A percentile compares a stretch with the other conserved stretches of the same genome.
phyloP scores from a whole-genome alignment of 2,797 vertebrate species.

The Spea hammondii region DNA sequence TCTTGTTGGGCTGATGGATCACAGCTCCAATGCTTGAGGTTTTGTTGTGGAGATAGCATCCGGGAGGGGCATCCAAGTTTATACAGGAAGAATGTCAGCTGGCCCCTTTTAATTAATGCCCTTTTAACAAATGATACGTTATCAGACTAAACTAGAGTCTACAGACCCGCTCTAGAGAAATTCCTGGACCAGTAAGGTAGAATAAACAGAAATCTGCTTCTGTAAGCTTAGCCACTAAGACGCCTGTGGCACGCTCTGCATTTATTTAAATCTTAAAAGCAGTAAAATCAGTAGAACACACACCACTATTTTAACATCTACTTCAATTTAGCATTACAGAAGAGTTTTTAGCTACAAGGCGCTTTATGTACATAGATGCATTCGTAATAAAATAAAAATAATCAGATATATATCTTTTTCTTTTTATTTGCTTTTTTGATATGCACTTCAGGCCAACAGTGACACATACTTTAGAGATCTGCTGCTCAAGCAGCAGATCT shows the following conservation, averaged over 20 bases:
- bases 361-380: too few species aligned
- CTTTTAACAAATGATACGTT: slow-evolving; percentile 52
- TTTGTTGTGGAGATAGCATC: slow-evolving; percentile 51
- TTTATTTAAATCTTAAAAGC: slow-evolving; percentile 27
- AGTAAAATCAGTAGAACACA: too few species aligned
- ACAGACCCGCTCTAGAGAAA: slow-evolving; percentile 40
- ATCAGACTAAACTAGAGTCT: slow-evolving; percentile 52
- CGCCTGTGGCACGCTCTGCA: slow-evolving; percentile 37
- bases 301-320: slow-evolving; percentile 4
- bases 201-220: slow-evolving; percentile 44
- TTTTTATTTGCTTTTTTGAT: too few species aligned
- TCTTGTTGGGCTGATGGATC: slow-evolving; percentile 39
- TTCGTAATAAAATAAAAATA: too few species aligned
- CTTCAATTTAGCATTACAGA: too few species aligned
- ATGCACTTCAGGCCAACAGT: too few species aligned
- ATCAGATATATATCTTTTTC: too few species aligned
- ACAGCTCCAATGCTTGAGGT: slow-evolving; percentile 38
- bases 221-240: slow-evolving; percentile 39
- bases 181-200: slow-evolving; percentile 48
- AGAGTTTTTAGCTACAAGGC: too few species aligned
- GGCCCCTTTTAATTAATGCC: slow-evolving; percentile 51
- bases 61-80: slow-evolving; percentile 46
- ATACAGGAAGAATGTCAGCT: slow-evolving; percentile 51
- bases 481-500: too few species aligned
- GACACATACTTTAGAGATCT: too few species aligned